Conservation (phyloP, 2,888 invertebrate species). For the Macrophya alboannulata region DNA sequence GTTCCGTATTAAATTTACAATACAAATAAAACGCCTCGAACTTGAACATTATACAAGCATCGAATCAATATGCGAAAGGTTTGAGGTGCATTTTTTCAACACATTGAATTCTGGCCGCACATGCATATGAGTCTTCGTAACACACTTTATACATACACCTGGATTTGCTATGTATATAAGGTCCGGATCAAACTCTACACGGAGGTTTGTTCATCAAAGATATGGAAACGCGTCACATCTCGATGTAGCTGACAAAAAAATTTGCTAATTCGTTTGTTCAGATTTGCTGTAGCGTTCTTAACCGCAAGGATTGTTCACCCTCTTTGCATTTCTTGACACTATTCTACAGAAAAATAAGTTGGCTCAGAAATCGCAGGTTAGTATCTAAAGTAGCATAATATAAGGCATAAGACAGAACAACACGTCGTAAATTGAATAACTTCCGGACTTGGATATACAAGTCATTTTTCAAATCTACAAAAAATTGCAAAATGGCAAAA, state of each 20-base stretch:
- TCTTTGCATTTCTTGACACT: not conserved
- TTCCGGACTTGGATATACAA: not conserved
- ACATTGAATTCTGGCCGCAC: too few species aligned
- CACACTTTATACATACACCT: too few species aligned
- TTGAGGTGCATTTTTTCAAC: too few species aligned
- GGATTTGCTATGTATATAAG: not conserved
- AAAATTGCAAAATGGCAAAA: too few species aligned
- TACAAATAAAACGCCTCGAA: too few species aligned
- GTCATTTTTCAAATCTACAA: too few species aligned
- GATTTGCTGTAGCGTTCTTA: not conserved
- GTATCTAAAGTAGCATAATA: not conserved
- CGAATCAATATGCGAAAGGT: too few species aligned
- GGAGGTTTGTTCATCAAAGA: not conserved
- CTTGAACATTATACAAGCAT: too few species aligned
- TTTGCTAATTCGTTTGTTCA: too few species aligned
- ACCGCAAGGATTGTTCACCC: not conserved
- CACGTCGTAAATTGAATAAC: not conserved
- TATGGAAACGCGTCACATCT: not conserved
- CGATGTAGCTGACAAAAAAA: not conserved
- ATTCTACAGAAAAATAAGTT: not conserved
- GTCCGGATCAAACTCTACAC: not conserved
- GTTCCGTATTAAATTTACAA: too few species aligned
- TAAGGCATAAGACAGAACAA: not conserved
- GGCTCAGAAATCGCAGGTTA: not conserved
- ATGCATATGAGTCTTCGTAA: too few species aligned